phyloP scores from a whole-genome alignment of 2,797 vertebrate species.

The Pseudochirops cupreus region DNA sequence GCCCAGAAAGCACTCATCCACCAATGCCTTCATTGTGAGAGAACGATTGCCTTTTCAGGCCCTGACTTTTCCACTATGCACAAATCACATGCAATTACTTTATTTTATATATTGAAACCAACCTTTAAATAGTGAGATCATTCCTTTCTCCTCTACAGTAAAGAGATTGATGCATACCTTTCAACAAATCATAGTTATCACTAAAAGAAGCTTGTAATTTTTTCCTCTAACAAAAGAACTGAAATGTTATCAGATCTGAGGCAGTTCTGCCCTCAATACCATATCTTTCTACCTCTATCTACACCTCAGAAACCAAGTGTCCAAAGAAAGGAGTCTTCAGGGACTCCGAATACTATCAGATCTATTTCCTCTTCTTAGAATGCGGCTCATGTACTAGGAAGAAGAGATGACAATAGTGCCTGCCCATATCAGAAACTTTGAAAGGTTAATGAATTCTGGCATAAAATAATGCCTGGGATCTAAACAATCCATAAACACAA shows the following conservation, averaged over 20 bases:
- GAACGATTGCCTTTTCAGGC: slow-evolving; percentile 52
- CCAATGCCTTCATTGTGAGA: slow-evolving; percentile 33
- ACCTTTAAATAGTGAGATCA: slow-evolving; percentile 61
- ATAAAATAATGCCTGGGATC: slow-evolving; percentile 77
- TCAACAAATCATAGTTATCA: slow-evolving; percentile 85
- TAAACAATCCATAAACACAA: slow-evolving; percentile 76
- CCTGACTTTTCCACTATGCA: not conserved
- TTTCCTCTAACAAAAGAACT: slow-evolving; percentile 65
- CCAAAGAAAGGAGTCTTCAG: slow-evolving; percentile 48
- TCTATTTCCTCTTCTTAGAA: slow-evolving; percentile 66
- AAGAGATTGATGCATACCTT: slow-evolving; percentile 76
- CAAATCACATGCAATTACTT: slow-evolving; percentile 17
- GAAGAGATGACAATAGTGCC: slow-evolving; percentile 62
- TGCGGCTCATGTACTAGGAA: slow-evolving; percentile 65
- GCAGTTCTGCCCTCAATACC: slow-evolving; percentile 38
- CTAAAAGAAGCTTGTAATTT: slow-evolving; percentile 87
- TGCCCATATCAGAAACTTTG: slow-evolving; percentile 70
- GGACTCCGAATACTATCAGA: slow-evolving; percentile 66
- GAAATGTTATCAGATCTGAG: slow-evolving; percentile 62
- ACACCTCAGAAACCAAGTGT: slow-evolving; percentile 56
- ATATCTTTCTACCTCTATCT: not conserved
- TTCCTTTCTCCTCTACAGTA: slow-evolving; percentile 62
- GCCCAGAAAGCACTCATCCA: slow-evolving; percentile 54
- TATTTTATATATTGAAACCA: slow-evolving; percentile 52
- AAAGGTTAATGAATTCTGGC: slow-evolving; percentile 82